Evolutionary conservation across 2,113 vertebrate species (phyloP).

Genomic region (Corythoichthys haematopterus): DNA sequence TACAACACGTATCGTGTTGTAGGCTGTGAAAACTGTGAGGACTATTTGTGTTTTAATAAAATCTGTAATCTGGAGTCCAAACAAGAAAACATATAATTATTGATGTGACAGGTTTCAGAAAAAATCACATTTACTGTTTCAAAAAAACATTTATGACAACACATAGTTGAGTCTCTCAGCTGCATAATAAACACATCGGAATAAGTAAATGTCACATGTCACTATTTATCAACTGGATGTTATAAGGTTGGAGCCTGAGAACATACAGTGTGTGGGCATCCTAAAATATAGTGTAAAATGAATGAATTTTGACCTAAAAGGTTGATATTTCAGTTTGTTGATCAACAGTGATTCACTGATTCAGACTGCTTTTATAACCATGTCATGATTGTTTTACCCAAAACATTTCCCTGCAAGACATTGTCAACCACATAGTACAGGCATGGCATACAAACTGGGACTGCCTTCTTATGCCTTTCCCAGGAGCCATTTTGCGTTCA

Average conservation of each 20-base stretch:
- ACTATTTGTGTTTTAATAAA: conserved; percentile 49
- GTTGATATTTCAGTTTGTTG: neutral
- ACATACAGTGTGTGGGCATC: neutral
- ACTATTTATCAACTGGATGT: neutral
- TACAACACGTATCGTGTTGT: conserved; percentile 31
- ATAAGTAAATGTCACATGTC: neutral
- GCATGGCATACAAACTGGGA: conserved; percentile 3
- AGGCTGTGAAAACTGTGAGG: conserved; percentile 41
- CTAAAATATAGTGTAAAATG: neutral
- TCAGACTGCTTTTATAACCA: conserved; percentile 2
- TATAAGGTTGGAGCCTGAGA: neutral
- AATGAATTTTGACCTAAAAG: neutral
- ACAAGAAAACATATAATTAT: conserved; percentile 30
- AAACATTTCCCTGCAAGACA: conserved; percentile 13
- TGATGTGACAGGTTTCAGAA: conserved; percentile 28
- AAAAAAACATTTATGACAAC: conserved; percentile 8
- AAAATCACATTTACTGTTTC: conserved; percentile 3
- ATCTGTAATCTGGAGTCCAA: conserved; percentile 31
- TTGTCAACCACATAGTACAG: conserved; percentile 13
- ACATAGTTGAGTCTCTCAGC: neutral
- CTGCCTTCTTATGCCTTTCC: neutral
- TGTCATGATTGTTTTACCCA: neutral
- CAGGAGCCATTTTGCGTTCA: neutral
- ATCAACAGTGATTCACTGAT: neutral
- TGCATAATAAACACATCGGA: neutral